Evolutionary conservation across 2,888 invertebrate genomes (phyloP).

Genomic region (Tinea pellionella): DNA sequence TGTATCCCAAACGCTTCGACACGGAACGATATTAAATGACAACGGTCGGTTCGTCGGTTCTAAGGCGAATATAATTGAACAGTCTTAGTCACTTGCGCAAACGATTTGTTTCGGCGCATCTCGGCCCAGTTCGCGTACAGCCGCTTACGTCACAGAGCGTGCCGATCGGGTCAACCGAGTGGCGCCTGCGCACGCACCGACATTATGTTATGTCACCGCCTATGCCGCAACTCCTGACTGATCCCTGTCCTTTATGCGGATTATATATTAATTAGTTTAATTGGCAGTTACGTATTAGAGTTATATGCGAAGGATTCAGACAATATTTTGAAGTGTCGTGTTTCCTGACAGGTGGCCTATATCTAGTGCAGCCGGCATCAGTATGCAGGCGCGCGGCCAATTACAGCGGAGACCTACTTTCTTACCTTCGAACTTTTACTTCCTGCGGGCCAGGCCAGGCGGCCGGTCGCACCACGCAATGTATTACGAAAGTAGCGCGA

Average conservation of each 20-base stretch:
- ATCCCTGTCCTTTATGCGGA: background rate
- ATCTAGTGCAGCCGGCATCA: conserved; percentile 31
- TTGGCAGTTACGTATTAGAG: background rate
- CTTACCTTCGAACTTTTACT: conserved; percentile 71
- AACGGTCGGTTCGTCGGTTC: background rate
- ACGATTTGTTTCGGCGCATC: conserved; percentile 44
- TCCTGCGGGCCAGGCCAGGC: conserved; percentile 64
- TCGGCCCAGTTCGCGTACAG: conserved; percentile 46
- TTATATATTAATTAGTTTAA: background rate
- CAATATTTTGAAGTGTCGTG: background rate
- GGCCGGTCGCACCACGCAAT: conserved; percentile 65
- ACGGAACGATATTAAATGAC: background rate
- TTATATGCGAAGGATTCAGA: background rate
- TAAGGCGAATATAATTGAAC: conserved; percentile 1
- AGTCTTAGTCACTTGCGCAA: conserved; percentile 4
- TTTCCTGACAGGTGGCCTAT: conserved; percentile 9
- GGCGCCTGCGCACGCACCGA: conserved; percentile 32
- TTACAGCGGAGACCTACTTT: conserved; percentile 68
- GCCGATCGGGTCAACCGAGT: conserved; percentile 50
- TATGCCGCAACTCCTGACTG: conserved; percentile 30
- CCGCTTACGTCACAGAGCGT: conserved; percentile 38
- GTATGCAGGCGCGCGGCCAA: conserved; percentile 66
- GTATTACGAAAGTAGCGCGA: conserved; percentile 69
- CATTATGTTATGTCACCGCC: conserved; percentile 30
- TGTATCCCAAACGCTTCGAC: background rate